A percentile compares a stretch with the other conserved stretches of the same genome.
Conservation (phyloP, 2,113 vertebrate genomes). For the Eulemur rufifrons region DNA sequence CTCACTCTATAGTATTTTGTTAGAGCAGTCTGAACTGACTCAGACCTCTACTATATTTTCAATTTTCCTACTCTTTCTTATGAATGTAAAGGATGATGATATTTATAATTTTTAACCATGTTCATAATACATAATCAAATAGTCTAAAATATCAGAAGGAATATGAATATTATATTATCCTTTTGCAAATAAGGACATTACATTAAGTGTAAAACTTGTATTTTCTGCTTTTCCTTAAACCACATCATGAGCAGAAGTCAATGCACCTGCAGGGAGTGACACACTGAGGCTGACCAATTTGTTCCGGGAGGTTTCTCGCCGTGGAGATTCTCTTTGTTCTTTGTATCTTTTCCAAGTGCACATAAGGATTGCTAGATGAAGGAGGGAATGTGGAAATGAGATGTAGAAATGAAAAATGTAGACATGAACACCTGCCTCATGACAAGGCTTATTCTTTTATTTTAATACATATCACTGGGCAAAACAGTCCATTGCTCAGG, state of each 20-base stretch:
- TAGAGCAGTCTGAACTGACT: not conserved
- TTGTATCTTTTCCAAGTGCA: not conserved
- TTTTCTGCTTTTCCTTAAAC: not conserved
- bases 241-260: not conserved
- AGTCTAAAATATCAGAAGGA: not conserved
- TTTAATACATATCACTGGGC: not conserved
- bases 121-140: not conserved
- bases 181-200: not conserved
- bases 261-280: not conserved
- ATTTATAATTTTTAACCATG: not conserved
- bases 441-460: not conserved
- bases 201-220: not conserved
- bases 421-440: not conserved
- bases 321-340: not conserved
- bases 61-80: not conserved
- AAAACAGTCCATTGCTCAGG: not conserved
- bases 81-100: not conserved
- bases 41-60: not conserved
- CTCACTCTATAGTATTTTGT: too few species aligned
- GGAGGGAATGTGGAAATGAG: not conserved
- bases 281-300: not conserved
- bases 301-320: not conserved
- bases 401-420: not conserved
- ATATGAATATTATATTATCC: not conserved
- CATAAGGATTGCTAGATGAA: not conserved